Evolutionary conservation across 2,888 invertebrate species (phyloP).

Genomic region (Drosophila rubida): DNA sequence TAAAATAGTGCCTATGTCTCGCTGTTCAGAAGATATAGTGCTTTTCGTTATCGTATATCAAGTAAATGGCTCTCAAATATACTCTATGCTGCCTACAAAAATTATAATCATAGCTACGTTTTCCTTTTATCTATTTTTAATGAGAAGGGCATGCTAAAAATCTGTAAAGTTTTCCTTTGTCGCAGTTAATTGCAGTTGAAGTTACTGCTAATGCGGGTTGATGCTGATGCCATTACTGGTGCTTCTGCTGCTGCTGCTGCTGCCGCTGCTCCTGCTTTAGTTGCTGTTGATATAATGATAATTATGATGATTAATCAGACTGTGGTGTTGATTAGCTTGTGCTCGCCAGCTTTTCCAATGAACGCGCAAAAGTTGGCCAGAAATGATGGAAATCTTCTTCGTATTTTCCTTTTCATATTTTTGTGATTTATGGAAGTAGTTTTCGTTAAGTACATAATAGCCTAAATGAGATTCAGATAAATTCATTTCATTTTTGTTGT

Average conservation of each 20-base stretch:
- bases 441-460: not conserved
- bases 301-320: conserved; percentile 50
- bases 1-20: no score
- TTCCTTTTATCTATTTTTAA: not conserved
- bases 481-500: no score
- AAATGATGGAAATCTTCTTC: conserved; percentile 11
- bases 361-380: conserved; percentile 2
- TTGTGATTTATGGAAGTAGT: conserved; percentile 7
- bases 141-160: not conserved
- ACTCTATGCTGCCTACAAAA: not conserved
- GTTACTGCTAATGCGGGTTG: conserved; percentile 41
- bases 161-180: conserved; percentile 48
- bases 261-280: conserved; percentile 1
- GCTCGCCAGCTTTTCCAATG: conserved; percentile 15
- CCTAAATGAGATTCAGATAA: not conserved
- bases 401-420: conserved; percentile 1
- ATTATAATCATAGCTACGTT: not conserved
- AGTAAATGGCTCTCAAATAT: no score
- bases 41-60: no score
- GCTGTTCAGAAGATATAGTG: no score
- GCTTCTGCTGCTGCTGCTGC: conserved; percentile 3
- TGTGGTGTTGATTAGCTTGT: conserved; percentile 48
- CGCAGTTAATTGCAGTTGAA: conserved; percentile 66
- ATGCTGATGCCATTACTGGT: conserved; percentile 13
- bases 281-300: conserved; percentile 34